Evolutionary conservation across 2,113 vertebrate genomes (phyloP).

Genomic region (Nothocercus nigrocapillus): DNA sequence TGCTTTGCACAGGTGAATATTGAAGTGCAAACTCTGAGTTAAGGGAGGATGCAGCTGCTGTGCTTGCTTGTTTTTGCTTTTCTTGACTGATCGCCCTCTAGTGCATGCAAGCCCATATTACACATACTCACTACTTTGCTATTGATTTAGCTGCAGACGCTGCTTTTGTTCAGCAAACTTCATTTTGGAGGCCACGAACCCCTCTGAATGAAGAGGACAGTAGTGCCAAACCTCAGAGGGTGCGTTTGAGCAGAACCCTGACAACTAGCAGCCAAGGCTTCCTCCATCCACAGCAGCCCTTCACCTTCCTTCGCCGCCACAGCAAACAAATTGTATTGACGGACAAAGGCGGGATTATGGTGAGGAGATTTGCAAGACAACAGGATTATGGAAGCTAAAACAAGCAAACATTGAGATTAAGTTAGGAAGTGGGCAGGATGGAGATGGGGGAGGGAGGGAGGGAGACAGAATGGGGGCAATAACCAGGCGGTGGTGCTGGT

Average conservation of each 20-base stretch:
- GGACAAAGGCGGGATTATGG: constrained; percentile 73
- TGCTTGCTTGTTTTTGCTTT: not conserved
- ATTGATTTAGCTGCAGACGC: not conserved
- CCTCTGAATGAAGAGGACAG: not conserved
- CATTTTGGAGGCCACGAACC: not conserved
- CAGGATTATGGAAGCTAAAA: constrained; percentile 68
- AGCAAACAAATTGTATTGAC: constrained; percentile 71
- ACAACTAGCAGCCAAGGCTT: not conserved
- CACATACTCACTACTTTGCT: not conserved
- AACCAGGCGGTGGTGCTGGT: not conserved
- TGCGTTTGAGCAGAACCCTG: not conserved
- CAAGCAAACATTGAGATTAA: constrained; percentile 68
- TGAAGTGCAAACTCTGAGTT: not conserved
- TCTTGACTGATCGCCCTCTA: not conserved
- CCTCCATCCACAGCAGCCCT: not conserved
- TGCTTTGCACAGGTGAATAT: not conserved
- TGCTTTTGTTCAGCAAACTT: not conserved
- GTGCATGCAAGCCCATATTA: not conserved
- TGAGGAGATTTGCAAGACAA: constrained; percentile 75
- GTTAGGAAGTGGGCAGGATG: constrained; percentile 15
- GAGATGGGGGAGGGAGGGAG: not conserved
- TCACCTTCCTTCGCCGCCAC: constrained; percentile 9
- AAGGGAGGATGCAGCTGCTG: not conserved
- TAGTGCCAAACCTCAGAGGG: not conserved
- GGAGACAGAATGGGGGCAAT: not conserved